Percentiles rank a stretch among this genome's conserved stretches.
These are phyloP conservation scores for Griposia aprilina DNA, from an alignment of 2,888 invertebrate species.

Conservation along the genomic window DNA sequence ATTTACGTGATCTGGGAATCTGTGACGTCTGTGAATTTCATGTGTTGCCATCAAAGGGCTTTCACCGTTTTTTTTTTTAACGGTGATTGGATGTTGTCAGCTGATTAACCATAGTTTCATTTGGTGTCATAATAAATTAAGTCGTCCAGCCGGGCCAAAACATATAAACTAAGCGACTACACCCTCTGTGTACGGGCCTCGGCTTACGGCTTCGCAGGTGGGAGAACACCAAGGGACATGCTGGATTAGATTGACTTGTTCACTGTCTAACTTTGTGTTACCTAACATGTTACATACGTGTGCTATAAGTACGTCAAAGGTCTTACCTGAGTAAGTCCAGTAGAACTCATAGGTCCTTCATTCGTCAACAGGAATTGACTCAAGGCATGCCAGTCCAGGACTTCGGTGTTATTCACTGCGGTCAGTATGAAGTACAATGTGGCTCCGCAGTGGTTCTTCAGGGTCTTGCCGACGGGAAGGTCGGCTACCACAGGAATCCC, in stretches of 20 bases:
- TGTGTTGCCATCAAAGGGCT: neutral
- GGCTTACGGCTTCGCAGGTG: neutral
- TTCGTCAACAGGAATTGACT: constrained; percentile 89
- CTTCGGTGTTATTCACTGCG: constrained; percentile 84
- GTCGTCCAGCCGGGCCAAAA: too few relatives aligned
- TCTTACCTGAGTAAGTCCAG: constrained; percentile 91
- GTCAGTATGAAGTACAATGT: constrained; percentile 88
- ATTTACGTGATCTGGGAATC: neutral
- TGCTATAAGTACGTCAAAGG: neutral
- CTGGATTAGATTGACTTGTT: neutral
- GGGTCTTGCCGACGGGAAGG: constrained; percentile 91
- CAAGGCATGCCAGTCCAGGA: constrained; percentile 90
- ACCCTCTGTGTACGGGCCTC: too few relatives aligned
- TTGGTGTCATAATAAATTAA: neutral
- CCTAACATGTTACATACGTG: too few relatives aligned
- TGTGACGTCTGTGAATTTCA: neutral
- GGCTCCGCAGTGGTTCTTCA: constrained; percentile 92
- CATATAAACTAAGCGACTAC: neutral
- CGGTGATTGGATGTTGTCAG: neutral
- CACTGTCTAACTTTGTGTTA: neutral
- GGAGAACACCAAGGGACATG: neutral
- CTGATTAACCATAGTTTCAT: neutral
- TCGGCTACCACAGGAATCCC: constrained; percentile 90
- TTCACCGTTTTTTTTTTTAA: too few relatives aligned
- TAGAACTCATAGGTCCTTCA: constrained; percentile 91